A percentile compares a stretch with the other conserved stretches of the same genome.
phyloP scores from a whole-genome alignment of 2,888 invertebrate species.

The Pterostichus niger region DNA sequence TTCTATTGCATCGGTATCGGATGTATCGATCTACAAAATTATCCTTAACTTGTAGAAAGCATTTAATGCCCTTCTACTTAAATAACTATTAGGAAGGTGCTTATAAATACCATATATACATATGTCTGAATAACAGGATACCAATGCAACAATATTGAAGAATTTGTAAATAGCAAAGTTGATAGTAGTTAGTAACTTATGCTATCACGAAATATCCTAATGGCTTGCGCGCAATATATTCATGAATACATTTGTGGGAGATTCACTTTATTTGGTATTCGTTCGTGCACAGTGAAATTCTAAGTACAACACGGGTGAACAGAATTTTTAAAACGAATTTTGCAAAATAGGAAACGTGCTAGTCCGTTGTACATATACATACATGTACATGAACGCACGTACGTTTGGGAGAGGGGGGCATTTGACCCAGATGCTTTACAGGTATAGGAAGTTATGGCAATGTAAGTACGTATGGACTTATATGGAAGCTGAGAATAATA shows the following conservation, averaged over 20 bases:
- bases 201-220: conserved; percentile 30
- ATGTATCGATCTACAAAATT: too few species aligned
- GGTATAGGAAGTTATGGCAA: conserved; percentile 47
- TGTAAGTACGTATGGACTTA: conserved; percentile 45
- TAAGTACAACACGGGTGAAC: conserved; percentile 55
- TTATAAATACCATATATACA: too few species aligned
- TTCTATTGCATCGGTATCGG: too few species aligned
- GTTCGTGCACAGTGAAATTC: conserved; percentile 59
- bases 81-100: too few species aligned
- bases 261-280: conserved; percentile 62
- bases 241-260: conserved; percentile 45
- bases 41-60: too few species aligned
- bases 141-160: too few species aligned
- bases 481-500: conserved; percentile 41
- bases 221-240: conserved; percentile 23
- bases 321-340: conserved; percentile 56
- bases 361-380: conserved; percentile 42
- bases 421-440: conserved; percentile 50
- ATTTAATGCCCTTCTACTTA: too few species aligned
- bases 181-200: not conserved
- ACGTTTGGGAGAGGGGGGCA: conserved; percentile 31
- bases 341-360: conserved; percentile 55
- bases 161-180: too few species aligned
- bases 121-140: too few species aligned
- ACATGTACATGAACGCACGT: conserved; percentile 33